Percentiles rank a stretch among this genome's conserved stretches.
phyloP scores from a whole-genome alignment of 2,113 vertebrate genomes.

The Periophthalmodon schlosseri region DNA sequence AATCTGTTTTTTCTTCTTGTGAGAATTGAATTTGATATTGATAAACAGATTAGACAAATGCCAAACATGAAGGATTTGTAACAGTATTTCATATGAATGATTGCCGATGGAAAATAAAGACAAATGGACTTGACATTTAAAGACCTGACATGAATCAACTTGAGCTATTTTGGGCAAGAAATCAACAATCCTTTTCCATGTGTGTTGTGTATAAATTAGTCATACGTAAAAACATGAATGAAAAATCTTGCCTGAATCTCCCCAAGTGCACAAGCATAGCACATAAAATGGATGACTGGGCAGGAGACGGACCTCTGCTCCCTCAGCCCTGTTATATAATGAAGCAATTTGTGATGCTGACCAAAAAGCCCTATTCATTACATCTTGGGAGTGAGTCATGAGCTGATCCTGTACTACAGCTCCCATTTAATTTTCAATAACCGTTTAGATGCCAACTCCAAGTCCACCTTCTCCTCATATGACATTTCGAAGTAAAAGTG shows the following conservation, averaged over 20 bases:
- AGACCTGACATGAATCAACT: constrained; percentile 29
- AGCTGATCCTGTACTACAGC: constrained; percentile 30
- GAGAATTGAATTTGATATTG: constrained; percentile 17
- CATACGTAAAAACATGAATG: background rate
- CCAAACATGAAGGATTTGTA: constrained; percentile 29
- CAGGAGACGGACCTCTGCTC: constrained; percentile 41
- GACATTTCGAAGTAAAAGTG: background rate
- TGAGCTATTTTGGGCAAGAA: constrained; percentile 10
- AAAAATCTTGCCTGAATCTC: constrained; percentile 1
- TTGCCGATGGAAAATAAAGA: constrained; percentile 37
- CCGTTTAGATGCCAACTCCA: constrained; percentile 2
- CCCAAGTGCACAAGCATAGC: constrained; percentile 30
- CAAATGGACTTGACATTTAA: constrained; percentile 61
- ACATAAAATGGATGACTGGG: constrained; percentile 48
- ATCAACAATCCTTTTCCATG: constrained; percentile 5
- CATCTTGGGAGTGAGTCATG: constrained; percentile 29
- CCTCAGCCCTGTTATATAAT: constrained; percentile 42
- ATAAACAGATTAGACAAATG: constrained; percentile 57
- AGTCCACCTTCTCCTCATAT: background rate
- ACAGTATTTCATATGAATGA: constrained; percentile 37
- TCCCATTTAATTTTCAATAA: constrained; percentile 12
- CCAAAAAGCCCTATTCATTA: constrained; percentile 38
- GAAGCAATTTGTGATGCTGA: constrained; percentile 44
- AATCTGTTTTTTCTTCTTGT: background rate
- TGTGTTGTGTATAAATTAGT: background rate